Evolutionary conservation across 92 coral and sea anemone genomes (phyloP), one percentile per base, ranked within the genome.

Genomic region (Zoanthus sociatus): DNA sequence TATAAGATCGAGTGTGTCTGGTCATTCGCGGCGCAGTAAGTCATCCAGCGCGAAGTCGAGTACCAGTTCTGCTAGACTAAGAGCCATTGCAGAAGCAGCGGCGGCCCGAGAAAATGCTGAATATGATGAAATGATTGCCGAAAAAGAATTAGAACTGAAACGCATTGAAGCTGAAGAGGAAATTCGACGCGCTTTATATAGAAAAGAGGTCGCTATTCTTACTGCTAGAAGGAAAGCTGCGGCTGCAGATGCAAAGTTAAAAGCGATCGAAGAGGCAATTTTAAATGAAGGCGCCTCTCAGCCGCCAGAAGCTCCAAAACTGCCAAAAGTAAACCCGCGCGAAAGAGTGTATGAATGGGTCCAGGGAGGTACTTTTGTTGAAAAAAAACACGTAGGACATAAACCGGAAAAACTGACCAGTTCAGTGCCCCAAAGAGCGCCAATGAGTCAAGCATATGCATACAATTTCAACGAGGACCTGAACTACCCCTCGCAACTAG

Each of bases 91-190:
- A 7, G 90, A 87, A 79, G 93, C 73, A 3, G 90, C 90, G 72
- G 90, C 90, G 20, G 90, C 90, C 17, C 88, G 83, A 16, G 84
- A 87, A 88, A 83, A 63, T 76, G 87, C 91, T 3, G 83, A 91
- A 68, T 91, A 4, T 74, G 82, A 88, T 45, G 30, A 71, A 56
- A 50, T 21, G 7, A 63, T 69, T 55, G 87, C 93, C 6, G 84
- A 90, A 46, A 87, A 51, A 75, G 90, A 90, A 68, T 82, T 74
- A 75, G 90, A 90, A 76, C 78, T 74, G 47, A 73, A 78, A 50
- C 30, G 33, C 53, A 87, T 87, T 48, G 88, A 90, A 45, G 78
- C 73, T 12, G 84, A 82, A 77, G 53, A 78, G 8, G 84, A 79
- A 32, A 58, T 26, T 5, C 45, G 66, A n/a, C 71, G 68, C 46